Percentiles rank a stretch among this genome's conserved stretches.
Conservation (phyloP, 1,140 invertebrate genomes). For the Plectrocnemia conspersa region DNA sequence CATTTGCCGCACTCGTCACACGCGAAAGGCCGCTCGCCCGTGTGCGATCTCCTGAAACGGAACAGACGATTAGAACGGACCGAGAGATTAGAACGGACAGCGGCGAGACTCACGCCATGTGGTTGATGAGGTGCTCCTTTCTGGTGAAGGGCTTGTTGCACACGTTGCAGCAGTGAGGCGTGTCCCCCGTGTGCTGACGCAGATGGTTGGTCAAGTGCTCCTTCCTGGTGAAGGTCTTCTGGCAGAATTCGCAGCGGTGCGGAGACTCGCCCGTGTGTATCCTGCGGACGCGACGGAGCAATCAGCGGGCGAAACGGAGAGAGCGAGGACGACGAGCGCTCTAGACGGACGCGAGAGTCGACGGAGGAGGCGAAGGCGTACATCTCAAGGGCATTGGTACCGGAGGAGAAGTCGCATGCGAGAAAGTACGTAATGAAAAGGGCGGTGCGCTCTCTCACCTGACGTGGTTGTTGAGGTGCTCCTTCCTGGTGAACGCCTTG, state of each 20-base stretch:
- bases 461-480: conserved; percentile 74
- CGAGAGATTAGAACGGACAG: background rate
- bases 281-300: too few species aligned
- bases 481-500: conserved; percentile 75
- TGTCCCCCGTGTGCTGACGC: conserved; percentile 68
- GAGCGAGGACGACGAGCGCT: too few species aligned
- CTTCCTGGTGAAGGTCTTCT: conserved; percentile 76
- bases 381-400: too few species aligned
- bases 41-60: conserved; percentile 65
- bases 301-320: too few species aligned
- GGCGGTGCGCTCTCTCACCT: conserved; percentile 42
- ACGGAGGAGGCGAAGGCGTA: too few species aligned
- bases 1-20: conserved; percentile 81
- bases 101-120: conserved; percentile 51
- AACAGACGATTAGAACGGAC: background rate
- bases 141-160: conserved; percentile 81
- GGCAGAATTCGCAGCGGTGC: conserved; percentile 76
- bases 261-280: conserved; percentile 71
- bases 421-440: background rate
- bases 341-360: too few species aligned
- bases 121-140: conserved; percentile 75
- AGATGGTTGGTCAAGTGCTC: conserved; percentile 77
- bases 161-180: conserved; percentile 74
- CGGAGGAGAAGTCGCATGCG: too few species aligned
- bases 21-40: conserved; percentile 76